A percentile compares a stretch with the other conserved stretches of the same genome.
These are phyloP conservation scores for Drosophila cracens DNA, from an alignment of 2,888 invertebrate genomes.

Conservation along the genomic window DNA sequence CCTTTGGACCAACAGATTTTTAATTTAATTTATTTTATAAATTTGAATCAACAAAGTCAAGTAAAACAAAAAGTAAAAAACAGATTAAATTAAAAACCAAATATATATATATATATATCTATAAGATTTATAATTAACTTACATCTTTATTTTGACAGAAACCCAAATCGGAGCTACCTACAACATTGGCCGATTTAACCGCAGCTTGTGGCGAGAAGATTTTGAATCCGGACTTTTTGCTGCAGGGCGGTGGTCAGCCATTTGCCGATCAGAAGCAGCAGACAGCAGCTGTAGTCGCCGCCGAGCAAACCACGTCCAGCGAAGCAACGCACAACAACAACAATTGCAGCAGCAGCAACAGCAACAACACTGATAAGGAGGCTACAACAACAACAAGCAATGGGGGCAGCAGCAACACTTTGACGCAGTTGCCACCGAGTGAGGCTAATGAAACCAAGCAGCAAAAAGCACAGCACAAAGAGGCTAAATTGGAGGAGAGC, in stretches of 20 bases:
- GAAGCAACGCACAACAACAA: slow-evolving; percentile 46
- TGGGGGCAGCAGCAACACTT: slow-evolving; percentile 39
- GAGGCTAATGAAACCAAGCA: slow-evolving; percentile 48
- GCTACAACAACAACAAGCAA: slow-evolving; percentile 52
- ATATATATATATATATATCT: no score
- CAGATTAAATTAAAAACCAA: no score
- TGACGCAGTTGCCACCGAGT: slow-evolving; percentile 33
- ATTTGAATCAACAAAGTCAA: no score
- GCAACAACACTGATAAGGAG: slow-evolving; percentile 63
- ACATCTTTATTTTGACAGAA: slow-evolving; percentile 38
- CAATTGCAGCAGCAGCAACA: slow-evolving; percentile 33
- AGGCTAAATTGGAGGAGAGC: slow-evolving; percentile 64
- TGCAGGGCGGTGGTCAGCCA: slow-evolving; percentile 90
- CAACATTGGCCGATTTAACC: slow-evolving; percentile 89
- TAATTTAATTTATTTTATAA: no score
- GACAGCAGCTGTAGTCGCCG: slow-evolving; percentile 6
- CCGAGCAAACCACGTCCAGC: slow-evolving; percentile 23
- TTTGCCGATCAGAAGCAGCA: slow-evolving; percentile 86
- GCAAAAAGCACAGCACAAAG: slow-evolving; percentile 57
- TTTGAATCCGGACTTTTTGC: slow-evolving; percentile 91
- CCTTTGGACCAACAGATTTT: not conserved
- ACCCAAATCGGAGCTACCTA: slow-evolving; percentile 85
- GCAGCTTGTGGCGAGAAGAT: slow-evolving; percentile 93
- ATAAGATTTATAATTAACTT: not conserved
- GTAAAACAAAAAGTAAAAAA: no score